Evolutionary conservation across 2,888 invertebrate species (phyloP).

Genomic region (Exephanes ischioxanthus): DNA sequence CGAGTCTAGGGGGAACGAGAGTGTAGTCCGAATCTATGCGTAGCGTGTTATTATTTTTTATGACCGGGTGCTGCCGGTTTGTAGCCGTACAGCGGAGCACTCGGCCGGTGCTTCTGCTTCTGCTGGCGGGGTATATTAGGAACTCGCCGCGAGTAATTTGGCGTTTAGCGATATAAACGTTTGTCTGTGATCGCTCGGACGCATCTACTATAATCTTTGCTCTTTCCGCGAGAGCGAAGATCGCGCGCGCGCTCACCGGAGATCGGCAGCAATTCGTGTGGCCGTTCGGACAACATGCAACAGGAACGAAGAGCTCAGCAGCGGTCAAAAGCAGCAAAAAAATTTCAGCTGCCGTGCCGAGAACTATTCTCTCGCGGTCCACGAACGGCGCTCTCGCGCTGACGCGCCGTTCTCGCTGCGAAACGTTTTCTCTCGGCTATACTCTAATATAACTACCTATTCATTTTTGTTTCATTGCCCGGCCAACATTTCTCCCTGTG

Average conservation of each 20-base stretch:
- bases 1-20: constrained; percentile 57
- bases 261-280: constrained; percentile 57
- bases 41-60: constrained; percentile 83
- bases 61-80: constrained; percentile 69
- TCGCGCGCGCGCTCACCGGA: constrained; percentile 2
- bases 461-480: constrained; percentile 53
- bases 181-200: constrained; percentile 83
- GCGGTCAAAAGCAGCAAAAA: constrained; percentile 38
- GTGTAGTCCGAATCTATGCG: constrained; percentile 69
- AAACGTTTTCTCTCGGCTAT: background rate
- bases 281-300: constrained; percentile 78
- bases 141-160: constrained; percentile 80
- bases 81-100: constrained; percentile 42
- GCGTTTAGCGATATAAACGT: constrained; percentile 84
- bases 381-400: background rate
- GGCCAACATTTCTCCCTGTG: constrained; percentile 25
- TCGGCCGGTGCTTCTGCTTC: constrained; percentile 18
- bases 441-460: constrained; percentile 50
- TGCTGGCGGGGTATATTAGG: constrained; percentile 61
- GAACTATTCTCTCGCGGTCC: constrained; percentile 56
- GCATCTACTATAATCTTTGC: constrained; percentile 81
- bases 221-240: constrained; percentile 10
- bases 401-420: constrained; percentile 24
- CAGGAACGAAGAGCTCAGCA: constrained; percentile 41
- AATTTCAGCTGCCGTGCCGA: constrained; percentile 79